These are phyloP conservation scores for Stegodyphus dumicola DNA, from an alignment of 1,140 invertebrate genomes.

Conservation along the genomic window DNA sequence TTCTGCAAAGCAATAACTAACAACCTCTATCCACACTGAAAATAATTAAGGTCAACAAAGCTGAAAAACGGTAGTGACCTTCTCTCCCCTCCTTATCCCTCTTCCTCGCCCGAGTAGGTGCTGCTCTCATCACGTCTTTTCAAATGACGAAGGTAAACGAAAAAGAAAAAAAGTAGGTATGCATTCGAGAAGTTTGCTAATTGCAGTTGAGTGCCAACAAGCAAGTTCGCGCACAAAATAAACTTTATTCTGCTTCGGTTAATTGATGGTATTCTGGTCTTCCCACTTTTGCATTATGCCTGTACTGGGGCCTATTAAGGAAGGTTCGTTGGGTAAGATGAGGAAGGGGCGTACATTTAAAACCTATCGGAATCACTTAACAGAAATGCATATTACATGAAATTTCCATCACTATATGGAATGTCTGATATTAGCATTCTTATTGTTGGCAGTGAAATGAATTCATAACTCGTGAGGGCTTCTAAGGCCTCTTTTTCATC, in stretches of 20 bases:
- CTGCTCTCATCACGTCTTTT: slow-evolving; percentile 14
- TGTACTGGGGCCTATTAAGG: not conserved
- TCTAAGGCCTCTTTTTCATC: too few species aligned
- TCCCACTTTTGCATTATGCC: slow-evolving; percentile 22
- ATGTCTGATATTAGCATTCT: too few species aligned
- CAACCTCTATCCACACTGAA: slow-evolving; percentile 26
- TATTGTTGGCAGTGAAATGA: too few species aligned
- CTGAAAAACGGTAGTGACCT: slow-evolving; percentile 58
- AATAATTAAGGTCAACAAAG: slow-evolving; percentile 59
- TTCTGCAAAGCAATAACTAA: slow-evolving; percentile 38
- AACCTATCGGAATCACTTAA: slow-evolving; percentile 22
- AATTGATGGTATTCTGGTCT: slow-evolving; percentile 46
- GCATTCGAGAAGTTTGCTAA: slow-evolving; percentile 24
- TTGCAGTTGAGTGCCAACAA: slow-evolving; percentile 48
- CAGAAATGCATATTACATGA: too few species aligned
- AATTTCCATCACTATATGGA: too few species aligned
- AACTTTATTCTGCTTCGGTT: slow-evolving; percentile 18
- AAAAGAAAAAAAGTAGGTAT: slow-evolving; percentile 11
- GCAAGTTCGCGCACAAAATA: slow-evolving; percentile 7
- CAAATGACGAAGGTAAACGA: not conserved
- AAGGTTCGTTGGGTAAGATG: not conserved
- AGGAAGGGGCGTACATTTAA: not conserved
- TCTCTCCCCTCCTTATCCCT: not conserved
- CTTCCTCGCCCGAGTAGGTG: not conserved
- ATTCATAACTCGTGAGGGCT: too few species aligned